Evolutionary conservation across 2,797 vertebrate genomes (phyloP).

Genomic region (Protonibea diacanthus): DNA sequence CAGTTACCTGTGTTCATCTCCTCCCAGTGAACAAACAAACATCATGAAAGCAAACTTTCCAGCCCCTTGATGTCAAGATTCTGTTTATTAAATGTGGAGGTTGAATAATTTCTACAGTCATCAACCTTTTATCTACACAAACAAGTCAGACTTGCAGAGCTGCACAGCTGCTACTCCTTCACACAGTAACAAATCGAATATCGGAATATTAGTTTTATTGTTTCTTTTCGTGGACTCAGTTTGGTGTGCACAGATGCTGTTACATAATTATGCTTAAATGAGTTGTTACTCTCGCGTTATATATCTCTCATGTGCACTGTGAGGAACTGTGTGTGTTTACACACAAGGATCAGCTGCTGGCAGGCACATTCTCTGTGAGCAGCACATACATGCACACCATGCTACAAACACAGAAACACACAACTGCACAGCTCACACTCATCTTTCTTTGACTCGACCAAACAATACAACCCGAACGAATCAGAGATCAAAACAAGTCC

Average conservation of each 20-base stretch:
- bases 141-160: constrained; percentile 23
- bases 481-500: constrained; percentile 26
- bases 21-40: constrained; percentile 51
- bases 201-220: constrained; percentile 22
- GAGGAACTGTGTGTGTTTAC: constrained; percentile 10
- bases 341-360: constrained; percentile 26
- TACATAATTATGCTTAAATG: constrained; percentile 15
- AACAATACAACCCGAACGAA: constrained; percentile 27
- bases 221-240: not conserved
- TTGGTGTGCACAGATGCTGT: constrained; percentile 22
- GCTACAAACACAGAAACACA: constrained; percentile 9
- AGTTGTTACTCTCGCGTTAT: constrained; percentile 12
- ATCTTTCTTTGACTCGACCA: constrained; percentile 16
- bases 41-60: constrained; percentile 34
- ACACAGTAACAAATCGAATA: constrained; percentile 40
- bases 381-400: not conserved
- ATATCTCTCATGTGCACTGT: constrained; percentile 28
- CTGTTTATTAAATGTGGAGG: constrained; percentile 35
- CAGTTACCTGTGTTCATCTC: constrained; percentile 37
- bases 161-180: constrained; percentile 35
- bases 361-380: constrained; percentile 18
- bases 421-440: constrained; percentile 16
- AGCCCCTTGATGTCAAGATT: constrained; percentile 45
- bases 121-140: constrained; percentile 50
- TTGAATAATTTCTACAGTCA: constrained; percentile 54